phyloP scores from a whole-genome alignment of 2,888 invertebrate species.

The Dasypolia templi region DNA sequence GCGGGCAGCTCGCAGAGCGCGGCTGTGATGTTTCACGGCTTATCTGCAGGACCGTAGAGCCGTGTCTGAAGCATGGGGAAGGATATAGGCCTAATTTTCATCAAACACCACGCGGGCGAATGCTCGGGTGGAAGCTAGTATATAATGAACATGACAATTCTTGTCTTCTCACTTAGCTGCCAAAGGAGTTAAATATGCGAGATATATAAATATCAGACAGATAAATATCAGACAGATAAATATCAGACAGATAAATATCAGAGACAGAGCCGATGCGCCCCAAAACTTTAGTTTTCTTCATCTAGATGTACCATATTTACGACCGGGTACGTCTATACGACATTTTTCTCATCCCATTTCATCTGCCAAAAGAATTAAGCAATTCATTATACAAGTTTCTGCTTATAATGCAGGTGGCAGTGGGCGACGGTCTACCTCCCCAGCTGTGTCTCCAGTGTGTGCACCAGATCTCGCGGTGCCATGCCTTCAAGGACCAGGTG shows the following conservation, averaged over 20 bases:
- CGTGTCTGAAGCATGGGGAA: no score
- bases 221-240: no score
- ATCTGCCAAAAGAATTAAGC: neutral
- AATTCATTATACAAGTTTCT: neutral
- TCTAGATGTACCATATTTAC: neutral
- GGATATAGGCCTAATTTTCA: no score
- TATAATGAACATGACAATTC: neutral
- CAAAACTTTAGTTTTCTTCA: no score
- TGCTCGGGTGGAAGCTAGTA: no score
- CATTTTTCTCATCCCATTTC: neutral
- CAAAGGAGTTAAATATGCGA: neutral
- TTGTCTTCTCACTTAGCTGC: neutral
- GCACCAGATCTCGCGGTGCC: constrained; percentile 92
- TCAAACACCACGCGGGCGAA: no score
- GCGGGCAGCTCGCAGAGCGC: no score
- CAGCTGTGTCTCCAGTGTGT: constrained; percentile 92
- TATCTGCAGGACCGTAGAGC: no score
- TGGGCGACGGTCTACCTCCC: constrained; percentile 91
- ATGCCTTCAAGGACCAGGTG: constrained; percentile 91
- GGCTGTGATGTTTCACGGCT: no score
- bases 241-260: no score
- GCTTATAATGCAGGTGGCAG: constrained; percentile 82
- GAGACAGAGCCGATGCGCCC: neutral
- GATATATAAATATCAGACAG: no score
- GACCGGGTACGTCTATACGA: neutral